Evolutionary conservation across 2,888 invertebrate species (phyloP), one percentile per base, ranked within the genome.

Genomic region (Palloptera scutellata): DNA sequence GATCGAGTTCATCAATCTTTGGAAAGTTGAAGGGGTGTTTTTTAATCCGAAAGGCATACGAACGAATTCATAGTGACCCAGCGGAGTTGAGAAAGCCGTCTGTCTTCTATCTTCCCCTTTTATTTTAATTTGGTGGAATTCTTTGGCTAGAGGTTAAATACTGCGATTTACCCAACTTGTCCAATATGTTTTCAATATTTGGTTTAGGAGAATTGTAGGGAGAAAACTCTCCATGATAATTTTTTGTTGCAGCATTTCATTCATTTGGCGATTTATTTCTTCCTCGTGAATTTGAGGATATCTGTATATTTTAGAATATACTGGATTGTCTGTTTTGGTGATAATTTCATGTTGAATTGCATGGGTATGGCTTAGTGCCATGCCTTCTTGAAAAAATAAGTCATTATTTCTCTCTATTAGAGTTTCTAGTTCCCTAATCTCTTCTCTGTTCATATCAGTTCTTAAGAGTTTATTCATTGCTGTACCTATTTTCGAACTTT

Each of bases 61-160:
- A 41, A 53, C 53, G 30, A 20, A 65, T 30, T 65, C 53, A 20
- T 60, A 59, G 17, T 53, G 65, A 13, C 65, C 65, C 41, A 19
- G 11, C 42, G 54, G 42, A 4, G 62, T 54, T 11, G 54, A 52
- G 11, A 61, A 61, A 17, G 41, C 58, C 1, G 51, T 63, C 17
- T 63, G 54, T 54, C 4, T 9, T 42, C 20, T 40, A 45, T 55
- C 55, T 30, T 20, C 20, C 54, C 54, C 42, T 53, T 41, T 54
- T 17, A 62, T 30, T n/a, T 54, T 53, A 43, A 63, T 40, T 45
- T 62, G 62, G 53, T 62, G 53, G 42, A 53, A 62, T 3, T 53
- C 62, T 17, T 53, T 62, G 6, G 52, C 62, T n/a, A 53, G 41
- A 52, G 19, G 64, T 43, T 17, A 64, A 64, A 51, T 64, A 55